These are phyloP conservation scores for Papilio helenus DNA, from an alignment of 1,140 invertebrate genomes.

Conservation along the genomic window DNA sequence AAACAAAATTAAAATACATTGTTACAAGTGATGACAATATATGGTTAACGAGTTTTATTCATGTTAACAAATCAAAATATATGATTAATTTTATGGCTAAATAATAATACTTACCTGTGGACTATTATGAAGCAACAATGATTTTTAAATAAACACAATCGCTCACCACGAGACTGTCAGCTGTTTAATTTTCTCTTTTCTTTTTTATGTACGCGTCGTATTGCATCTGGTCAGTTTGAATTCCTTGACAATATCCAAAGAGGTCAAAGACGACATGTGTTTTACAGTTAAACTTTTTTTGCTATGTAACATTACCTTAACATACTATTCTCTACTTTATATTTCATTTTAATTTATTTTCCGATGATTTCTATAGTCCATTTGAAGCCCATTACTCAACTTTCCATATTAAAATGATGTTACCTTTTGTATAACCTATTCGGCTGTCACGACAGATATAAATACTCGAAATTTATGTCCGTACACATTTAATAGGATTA, in stretches of 20 bases:
- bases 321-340: background rate
- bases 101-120: background rate
- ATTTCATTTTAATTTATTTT: background rate
- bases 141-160: background rate
- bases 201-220: background rate
- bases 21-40: background rate
- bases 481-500: conserved; percentile 38
- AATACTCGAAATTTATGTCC: conserved; percentile 37
- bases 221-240: background rate
- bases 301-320: background rate
- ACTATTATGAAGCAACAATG: background rate
- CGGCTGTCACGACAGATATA: conserved; percentile 30
- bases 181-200: background rate
- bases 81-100: background rate
- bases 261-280: background rate
- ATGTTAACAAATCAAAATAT: background rate
- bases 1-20: background rate
- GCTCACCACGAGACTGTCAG: background rate
- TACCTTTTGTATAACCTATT: background rate
- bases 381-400: background rate
- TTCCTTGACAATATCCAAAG: background rate
- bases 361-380: background rate
- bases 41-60: conserved; percentile 3
- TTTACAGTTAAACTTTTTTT: background rate
- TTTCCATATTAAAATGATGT: conserved; percentile 18